Evolutionary conservation across 2,797 vertebrate species (phyloP), one percentile per base, ranked within the genome.

Genomic region (Sebastolobus alascanus): DNA sequence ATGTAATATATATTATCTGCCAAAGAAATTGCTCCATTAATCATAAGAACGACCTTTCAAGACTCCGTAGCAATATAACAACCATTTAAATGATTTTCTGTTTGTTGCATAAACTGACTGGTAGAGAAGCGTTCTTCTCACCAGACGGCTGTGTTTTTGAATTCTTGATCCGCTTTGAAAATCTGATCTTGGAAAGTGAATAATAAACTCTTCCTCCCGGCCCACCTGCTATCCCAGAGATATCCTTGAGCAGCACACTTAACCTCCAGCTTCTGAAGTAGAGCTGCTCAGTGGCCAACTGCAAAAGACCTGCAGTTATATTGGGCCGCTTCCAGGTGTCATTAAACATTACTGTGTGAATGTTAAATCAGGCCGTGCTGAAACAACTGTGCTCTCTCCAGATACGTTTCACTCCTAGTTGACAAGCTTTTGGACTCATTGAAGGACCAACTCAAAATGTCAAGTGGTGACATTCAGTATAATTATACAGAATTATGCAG

Each of bases 241-340:
- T 79, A 79, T 72, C 79, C 79, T 89, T 87, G 81, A 85, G 84
- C 82, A 29, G 65, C 73, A 43, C 56, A 65, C 56, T 80, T 89
- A 85, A 91, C 82, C 90, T 86, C 75, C 76, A 69, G 78, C 79
- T 73, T 69, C 66, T 82, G 78, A 86, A 73, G 71, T 31, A 11
- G 50, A 84, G 73, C 69, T 73, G 77, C 82, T 83, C 60, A 25
- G 66, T 46, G 65, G 63, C 60, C 52, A 63, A 35, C 35, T 59
- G 58, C 67, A 70, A 75, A 80, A 84, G 43, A 79, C 20, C 78
- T 46, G 71, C 61, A 72, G 69, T 69, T 64, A 68, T 63, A 60
- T 35, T 79, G 83, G 73, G 56, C 75, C 6, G 33, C 38, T 83
- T 83, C 63, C 83, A 82, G 77, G 37, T 72, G 72, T 71, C 76